Evolutionary conservation across 2,113 vertebrate genomes (phyloP).

Genomic region (Lates calcarifer): DNA sequence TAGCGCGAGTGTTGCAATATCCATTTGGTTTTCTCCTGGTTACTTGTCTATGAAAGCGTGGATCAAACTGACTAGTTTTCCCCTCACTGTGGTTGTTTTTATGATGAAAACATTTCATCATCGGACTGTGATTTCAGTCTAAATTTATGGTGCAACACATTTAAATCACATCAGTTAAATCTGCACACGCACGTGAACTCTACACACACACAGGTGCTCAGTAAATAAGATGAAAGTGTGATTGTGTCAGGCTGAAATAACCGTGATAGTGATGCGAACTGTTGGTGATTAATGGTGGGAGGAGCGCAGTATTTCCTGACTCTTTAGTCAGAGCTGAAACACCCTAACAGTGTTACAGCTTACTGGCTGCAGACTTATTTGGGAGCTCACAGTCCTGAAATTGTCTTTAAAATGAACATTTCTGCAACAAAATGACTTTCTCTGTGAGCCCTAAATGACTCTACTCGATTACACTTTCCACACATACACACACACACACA

Average conservation of each 20-base stretch:
- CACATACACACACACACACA: conserved; percentile 27
- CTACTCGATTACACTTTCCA: conserved; percentile 54
- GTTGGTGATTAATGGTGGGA: neutral
- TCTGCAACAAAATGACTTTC: conserved; percentile 62
- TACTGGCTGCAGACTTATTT: conserved; percentile 2
- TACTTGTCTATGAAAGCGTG: conserved; percentile 21
- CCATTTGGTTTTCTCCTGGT: neutral
- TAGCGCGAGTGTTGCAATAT: neutral
- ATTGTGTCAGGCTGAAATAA: conserved; percentile 6
- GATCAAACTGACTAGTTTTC: conserved; percentile 13
- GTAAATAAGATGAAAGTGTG: conserved; percentile 16
- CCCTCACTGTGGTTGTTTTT: neutral
- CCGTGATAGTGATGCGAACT: conserved; percentile 1
- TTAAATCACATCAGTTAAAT: conserved; percentile 22
- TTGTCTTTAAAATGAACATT: conserved; percentile 57
- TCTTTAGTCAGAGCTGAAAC: conserved; percentile 8
- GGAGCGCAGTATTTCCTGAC: conserved; percentile 22
- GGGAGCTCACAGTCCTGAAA: conserved; percentile 34
- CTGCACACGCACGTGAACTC: neutral
- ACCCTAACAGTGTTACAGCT: neutral
- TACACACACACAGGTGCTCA: neutral
- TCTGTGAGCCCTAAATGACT: conserved; percentile 60
- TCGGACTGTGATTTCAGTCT: neutral
- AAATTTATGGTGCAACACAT: neutral
- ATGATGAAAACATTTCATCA: conserved; percentile 38